Conservation (phyloP, 2,888 invertebrate species). For the Nomada fabriciana region DNA sequence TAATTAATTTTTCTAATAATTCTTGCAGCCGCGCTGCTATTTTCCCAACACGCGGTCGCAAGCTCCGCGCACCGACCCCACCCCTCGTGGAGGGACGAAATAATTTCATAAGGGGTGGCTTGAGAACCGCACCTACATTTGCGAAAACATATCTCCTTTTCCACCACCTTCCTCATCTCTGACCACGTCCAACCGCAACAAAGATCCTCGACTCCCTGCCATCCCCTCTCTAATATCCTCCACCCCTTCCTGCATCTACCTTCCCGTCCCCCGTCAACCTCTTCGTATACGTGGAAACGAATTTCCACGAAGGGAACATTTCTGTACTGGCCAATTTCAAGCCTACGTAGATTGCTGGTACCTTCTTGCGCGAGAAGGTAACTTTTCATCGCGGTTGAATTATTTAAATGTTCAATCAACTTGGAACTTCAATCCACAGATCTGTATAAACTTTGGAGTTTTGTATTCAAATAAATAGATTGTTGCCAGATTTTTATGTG, state of each 20-base stretch:
- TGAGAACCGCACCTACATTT: slow-evolving; percentile 83
- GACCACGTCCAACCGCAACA: slow-evolving; percentile 82
- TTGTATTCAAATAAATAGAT: too few relatives aligned
- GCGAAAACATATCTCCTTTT: slow-evolving; percentile 79
- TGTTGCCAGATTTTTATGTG: too few relatives aligned
- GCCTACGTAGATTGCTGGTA: neutral
- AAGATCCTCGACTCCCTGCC: slow-evolving; percentile 74
- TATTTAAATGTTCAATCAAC: too few relatives aligned
- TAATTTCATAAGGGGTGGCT: slow-evolving; percentile 83
- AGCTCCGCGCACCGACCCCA: slow-evolving; percentile 48
- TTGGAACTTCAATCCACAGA: too few relatives aligned
- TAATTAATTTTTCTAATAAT: slow-evolving; percentile 85
- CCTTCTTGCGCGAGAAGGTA: neutral
- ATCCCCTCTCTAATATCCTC: slow-evolving; percentile 48
- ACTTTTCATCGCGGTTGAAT: neutral
- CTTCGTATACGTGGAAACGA: slow-evolving; percentile 57
- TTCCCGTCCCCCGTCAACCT: slow-evolving; percentile 23
- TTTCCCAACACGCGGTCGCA: slow-evolving; percentile 70
- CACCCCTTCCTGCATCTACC: slow-evolving; percentile 21
- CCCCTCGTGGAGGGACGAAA: slow-evolving; percentile 78
- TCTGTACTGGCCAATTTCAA: slow-evolving; percentile 66
- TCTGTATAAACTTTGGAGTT: too few relatives aligned
- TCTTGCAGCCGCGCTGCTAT: slow-evolving; percentile 79
- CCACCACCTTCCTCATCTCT: slow-evolving; percentile 75
- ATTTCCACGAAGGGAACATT: slow-evolving; percentile 67